Base-by-base conservation (phyloP, 1,140 invertebrate genomes). In the Brachionus asplanchnoidis region DNA sequence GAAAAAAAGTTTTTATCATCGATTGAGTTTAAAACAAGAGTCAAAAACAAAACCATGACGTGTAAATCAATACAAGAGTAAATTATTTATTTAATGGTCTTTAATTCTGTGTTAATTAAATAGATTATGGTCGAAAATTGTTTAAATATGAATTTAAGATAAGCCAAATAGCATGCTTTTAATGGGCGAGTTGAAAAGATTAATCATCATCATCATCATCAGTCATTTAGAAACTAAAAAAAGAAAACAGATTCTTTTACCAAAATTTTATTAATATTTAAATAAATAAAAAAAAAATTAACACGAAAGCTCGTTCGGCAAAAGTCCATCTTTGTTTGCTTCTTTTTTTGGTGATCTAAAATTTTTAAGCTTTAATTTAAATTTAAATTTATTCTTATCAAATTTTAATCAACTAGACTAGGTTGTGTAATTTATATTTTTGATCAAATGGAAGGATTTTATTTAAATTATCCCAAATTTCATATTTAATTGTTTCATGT, bases 71-170 rank as follows among this genome's bases (percentile, higher is more conserved):
- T 60, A 60, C 53, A 6, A 53, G 44, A 60, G 53, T 20, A 60
- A 60, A 60, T 60, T 60, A 20, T 60, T 60, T 60, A 60, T 60
- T 60, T 60, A 11, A 60, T 60, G 53, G 20, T 60, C 53, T 60
- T 60, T 60, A 60, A 60, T 60, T 60, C 53, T 20, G 53, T 60
- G 53, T 60, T 60, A 60, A 60, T 60, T 60, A 60, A 60, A 60
- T 26, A 60, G 53, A 60, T 60, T 60, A 60, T 11, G 53, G 53
- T 9, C 20, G 20, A 60, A 60, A 60, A 60, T 60, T 60, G 53
- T 60, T 60, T 60, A 60, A 60, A 26, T 60, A 60, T 60, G 53
- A 60, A 60, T 60, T 60, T 60, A 60, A 60, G 53, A 60, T 60
- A 60, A 60, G 53, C 5, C 53, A 60, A 60, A 60, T 60, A 60